Evolutionary conservation across 2,797 vertebrate species (phyloP).

Genomic region (Phaenicophaeus curvirostris): DNA sequence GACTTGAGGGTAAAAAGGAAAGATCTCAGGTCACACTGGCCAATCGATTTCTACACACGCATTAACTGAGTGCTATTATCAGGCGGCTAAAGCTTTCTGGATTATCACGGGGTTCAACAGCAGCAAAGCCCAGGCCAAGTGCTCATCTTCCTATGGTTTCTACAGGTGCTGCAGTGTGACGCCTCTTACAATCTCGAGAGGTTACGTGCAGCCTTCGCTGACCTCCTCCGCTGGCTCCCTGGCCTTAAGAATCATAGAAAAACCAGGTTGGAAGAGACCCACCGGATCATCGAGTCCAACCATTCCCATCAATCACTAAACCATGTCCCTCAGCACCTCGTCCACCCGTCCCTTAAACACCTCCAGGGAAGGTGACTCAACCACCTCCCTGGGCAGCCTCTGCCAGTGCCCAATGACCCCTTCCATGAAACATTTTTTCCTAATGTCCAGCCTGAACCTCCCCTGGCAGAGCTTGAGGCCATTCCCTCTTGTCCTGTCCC

Average conservation of each 20-base stretch:
- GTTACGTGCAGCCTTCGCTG: not conserved
- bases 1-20: not conserved
- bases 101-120: not conserved
- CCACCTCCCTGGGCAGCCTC: no score
- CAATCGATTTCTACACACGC: not conserved
- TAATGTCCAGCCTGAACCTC: no score
- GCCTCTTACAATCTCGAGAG: not conserved
- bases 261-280: no score
- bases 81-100: not conserved
- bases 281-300: no score
- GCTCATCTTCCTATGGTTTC: not conserved
- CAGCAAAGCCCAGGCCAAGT: not conserved
- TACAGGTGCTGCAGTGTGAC: not conserved
- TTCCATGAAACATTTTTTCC: no score
- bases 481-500: no score
- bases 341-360: no score
- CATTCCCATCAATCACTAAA: no score
- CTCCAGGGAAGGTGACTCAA: no score
- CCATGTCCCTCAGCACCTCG: no score
- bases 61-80: not conserved
- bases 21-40: not conserved
- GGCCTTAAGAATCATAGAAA: not conserved
- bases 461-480: no score
- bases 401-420: no score
- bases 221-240: not conserved